Evolutionary conservation across 2,888 invertebrate species (phyloP).

Genomic region (Nycteola revayana): DNA sequence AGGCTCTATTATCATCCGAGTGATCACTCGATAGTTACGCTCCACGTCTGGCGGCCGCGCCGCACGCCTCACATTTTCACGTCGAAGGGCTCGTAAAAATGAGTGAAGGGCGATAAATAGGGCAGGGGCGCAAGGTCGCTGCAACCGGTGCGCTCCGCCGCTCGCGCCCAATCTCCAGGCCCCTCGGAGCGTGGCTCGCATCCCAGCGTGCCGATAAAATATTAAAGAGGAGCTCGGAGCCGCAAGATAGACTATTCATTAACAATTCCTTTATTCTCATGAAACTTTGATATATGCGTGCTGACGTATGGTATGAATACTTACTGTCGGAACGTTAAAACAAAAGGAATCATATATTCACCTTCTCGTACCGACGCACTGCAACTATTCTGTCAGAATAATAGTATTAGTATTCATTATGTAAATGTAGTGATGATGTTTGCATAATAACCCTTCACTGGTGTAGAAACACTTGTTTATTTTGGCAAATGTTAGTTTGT

Average conservation of each 20-base stretch:
- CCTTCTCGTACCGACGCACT: too few species aligned
- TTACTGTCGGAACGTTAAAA: neutral
- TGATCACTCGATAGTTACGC: slow-evolving; percentile 31
- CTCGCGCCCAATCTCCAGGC: slow-evolving; percentile 42
- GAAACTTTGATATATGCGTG: slow-evolving; percentile 23
- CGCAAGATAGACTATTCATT: slow-evolving; percentile 38
- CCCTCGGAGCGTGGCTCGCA: slow-evolving; percentile 46
- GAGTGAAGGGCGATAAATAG: slow-evolving; percentile 34
- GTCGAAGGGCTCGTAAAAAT: slow-evolving; percentile 24
- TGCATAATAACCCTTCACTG: too few species aligned
- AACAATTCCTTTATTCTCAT: slow-evolving; percentile 32
- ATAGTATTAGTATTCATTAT: too few species aligned
- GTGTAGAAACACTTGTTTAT: too few species aligned
- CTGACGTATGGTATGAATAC: slow-evolving; percentile 2
- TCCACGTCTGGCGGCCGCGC: slow-evolving; percentile 4
- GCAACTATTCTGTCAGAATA: too few species aligned
- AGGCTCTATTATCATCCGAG: slow-evolving; percentile 35
- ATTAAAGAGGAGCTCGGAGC: slow-evolving; percentile 30
- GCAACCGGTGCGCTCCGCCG: slow-evolving; percentile 48
- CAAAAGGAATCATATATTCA: too few species aligned
- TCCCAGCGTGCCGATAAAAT: slow-evolving; percentile 36
- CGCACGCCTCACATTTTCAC: slow-evolving; percentile 9
- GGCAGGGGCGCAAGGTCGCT: slow-evolving; percentile 66
- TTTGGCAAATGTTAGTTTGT: too few species aligned
- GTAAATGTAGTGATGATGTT: too few species aligned